phyloP scores from a whole-genome alignment of 2,888 invertebrate genomes.

The Cabera pusaria region DNA sequence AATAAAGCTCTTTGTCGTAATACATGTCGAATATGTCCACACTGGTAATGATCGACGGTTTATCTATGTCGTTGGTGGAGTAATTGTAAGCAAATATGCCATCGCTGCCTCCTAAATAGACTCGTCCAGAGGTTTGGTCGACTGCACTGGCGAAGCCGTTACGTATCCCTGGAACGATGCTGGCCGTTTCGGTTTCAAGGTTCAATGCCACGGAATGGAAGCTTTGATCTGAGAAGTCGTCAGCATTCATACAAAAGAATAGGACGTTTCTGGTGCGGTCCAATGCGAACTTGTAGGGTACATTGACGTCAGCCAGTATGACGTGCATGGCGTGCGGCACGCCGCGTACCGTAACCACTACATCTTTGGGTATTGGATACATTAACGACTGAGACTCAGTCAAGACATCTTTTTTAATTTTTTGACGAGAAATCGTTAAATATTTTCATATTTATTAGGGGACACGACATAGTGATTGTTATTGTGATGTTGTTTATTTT shows the following conservation, averaged over 20 bases:
- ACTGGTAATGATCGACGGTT: slow-evolving; percentile 41
- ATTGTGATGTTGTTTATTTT: too few relatives aligned
- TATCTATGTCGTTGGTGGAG: slow-evolving; percentile 40
- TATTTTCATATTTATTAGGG: slow-evolving; percentile 16
- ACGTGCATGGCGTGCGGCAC: slow-evolving; percentile 42
- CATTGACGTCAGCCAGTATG: slow-evolving; percentile 56
- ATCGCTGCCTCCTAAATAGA: slow-evolving; percentile 60
- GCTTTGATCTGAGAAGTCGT: slow-evolving; percentile 61
- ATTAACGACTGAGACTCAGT: slow-evolving; percentile 2
- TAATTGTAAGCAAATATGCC: slow-evolving; percentile 60
- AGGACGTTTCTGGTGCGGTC: slow-evolving; percentile 48
- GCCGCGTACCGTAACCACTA: slow-evolving; percentile 34
- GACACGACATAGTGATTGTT: slow-evolving; percentile 17
- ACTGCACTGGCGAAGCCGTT: slow-evolving; percentile 64
- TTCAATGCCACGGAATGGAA: slow-evolving; percentile 57
- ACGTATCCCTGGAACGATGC: slow-evolving; percentile 52
- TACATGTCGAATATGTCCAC: slow-evolving; percentile 61
- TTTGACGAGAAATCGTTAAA: slow-evolving; percentile 6
- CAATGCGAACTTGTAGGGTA: slow-evolving; percentile 57
- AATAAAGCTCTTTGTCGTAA: slow-evolving; percentile 50
- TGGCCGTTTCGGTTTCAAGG: slow-evolving; percentile 41
- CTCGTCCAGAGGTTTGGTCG: slow-evolving; percentile 46
- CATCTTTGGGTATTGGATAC: slow-evolving; percentile 19
- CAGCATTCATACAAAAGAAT: slow-evolving; percentile 63
- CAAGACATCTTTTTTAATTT: slow-evolving; percentile 2